A percentile compares a stretch with the other conserved stretches of the same genome.
Conservation (phyloP, 2,113 vertebrate species). For the Hydropotes inermis region DNA sequence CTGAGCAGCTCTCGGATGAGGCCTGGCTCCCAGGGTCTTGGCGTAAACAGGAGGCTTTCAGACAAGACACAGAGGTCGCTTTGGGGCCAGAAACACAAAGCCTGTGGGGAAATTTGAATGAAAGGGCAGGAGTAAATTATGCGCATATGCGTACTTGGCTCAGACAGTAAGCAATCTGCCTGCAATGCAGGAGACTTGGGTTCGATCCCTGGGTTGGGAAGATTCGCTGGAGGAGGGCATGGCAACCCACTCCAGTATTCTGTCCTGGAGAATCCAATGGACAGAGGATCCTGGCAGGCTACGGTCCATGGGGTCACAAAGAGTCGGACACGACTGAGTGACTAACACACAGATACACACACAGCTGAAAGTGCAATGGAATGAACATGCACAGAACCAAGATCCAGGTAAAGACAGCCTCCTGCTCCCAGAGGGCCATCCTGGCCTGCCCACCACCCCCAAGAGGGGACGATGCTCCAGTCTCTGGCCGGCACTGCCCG, state of each 20-base stretch:
- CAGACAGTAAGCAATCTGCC: background rate
- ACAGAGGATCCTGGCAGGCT: background rate
- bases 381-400: accelerated
- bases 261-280: background rate
- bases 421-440: accelerated
- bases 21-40: background rate
- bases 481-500: accelerated
- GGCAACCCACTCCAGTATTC: background rate
- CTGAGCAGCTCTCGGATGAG: conserved; percentile 27
- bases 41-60: accelerated
- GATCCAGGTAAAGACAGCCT: accelerated
- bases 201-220: background rate
- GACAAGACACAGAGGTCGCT: accelerated
- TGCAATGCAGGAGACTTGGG: accelerated
- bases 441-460: accelerated
- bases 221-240: background rate
- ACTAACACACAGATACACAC: background rate
- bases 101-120: background rate
- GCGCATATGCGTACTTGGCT: accelerated
- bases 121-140: accelerated
- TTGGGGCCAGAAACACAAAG: background rate
- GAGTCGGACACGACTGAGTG: background rate
- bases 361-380: no score
- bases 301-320: background rate
- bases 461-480: accelerated